These are phyloP conservation scores for Apogon hyalosoma DNA, from an alignment of 2,797 vertebrate species.

Conservation along the genomic window DNA sequence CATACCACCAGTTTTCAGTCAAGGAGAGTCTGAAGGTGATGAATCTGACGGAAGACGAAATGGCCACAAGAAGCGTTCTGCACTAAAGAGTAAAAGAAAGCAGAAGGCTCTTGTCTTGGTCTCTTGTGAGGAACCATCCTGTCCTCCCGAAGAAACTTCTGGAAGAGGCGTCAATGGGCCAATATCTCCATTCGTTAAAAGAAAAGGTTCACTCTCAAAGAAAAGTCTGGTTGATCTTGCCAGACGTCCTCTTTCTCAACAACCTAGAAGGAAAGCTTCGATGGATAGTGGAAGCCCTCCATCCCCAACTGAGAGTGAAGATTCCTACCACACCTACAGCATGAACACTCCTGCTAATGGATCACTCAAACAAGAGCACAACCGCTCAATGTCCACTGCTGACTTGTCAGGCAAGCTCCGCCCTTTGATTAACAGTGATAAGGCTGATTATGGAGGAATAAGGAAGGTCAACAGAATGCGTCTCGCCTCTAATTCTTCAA, in stretches of 20 bases:
- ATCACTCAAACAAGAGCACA: conserved; percentile 61
- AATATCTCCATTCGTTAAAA: conserved; percentile 42
- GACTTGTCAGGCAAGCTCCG: conserved; percentile 72
- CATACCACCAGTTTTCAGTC: conserved; percentile 76
- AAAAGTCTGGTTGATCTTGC: conserved; percentile 69
- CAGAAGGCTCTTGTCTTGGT: conserved; percentile 73
- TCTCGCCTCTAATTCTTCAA: conserved; percentile 58
- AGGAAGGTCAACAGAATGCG: conserved; percentile 71
- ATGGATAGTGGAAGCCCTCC: conserved; percentile 70
- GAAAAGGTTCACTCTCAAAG: conserved; percentile 58
- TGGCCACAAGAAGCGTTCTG: conserved; percentile 45
- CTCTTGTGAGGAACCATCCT: conserved; percentile 74
- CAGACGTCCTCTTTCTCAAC: conserved; percentile 49
- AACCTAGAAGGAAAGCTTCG: conserved; percentile 67
- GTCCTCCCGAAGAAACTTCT: conserved; percentile 64
- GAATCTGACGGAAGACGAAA: conserved; percentile 62
- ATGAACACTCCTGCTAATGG: conserved; percentile 65
- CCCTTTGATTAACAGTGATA: conserved; percentile 51
- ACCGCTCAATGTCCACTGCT: conserved; percentile 71
- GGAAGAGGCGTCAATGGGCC: conserved; percentile 21
- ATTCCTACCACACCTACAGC: conserved; percentile 80
- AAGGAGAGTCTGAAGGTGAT: conserved; percentile 81
- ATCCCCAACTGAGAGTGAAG: conserved; percentile 82
- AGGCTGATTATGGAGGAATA: conserved; percentile 50
- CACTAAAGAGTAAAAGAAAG: conserved; percentile 65